These are phyloP conservation scores for Garra rufa DNA, from an alignment of 2,113 vertebrate genomes.

Conservation along the genomic window DNA sequence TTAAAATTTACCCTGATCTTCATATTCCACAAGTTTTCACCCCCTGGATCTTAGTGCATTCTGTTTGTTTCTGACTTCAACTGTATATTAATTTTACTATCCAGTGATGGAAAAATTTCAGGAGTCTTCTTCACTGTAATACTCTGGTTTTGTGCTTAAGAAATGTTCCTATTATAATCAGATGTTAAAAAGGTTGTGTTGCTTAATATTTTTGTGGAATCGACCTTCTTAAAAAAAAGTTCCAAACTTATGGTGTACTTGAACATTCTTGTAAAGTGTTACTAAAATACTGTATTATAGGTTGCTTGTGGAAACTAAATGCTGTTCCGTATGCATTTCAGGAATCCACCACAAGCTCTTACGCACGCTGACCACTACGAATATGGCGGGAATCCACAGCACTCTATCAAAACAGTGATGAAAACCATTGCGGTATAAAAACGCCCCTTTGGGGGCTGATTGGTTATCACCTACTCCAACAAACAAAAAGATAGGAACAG, in stretches of 20 bases:
- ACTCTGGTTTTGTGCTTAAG: background rate
- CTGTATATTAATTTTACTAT: background rate
- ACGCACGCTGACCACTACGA: background rate
- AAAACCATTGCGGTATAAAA: slow-evolving; percentile 8
- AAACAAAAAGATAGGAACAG: slow-evolving; percentile 6
- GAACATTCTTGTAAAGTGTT: background rate
- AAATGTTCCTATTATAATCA: background rate
- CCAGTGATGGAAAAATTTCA: background rate
- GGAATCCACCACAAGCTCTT: slow-evolving; percentile 23
- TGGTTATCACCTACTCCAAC: background rate
- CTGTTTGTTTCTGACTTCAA: too few relatives aligned
- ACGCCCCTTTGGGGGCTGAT: background rate
- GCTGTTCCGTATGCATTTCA: background rate
- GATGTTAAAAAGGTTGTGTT: background rate
- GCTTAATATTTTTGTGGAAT: background rate
- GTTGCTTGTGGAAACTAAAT: background rate
- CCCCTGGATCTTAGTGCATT: too few relatives aligned
- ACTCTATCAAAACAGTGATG: background rate
- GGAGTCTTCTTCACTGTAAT: too few relatives aligned
- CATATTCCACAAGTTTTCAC: too few relatives aligned
- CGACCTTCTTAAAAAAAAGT: too few relatives aligned
- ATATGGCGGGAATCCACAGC: background rate
- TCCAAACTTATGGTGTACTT: background rate
- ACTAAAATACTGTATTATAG: background rate
- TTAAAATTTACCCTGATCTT: too few relatives aligned